Base-by-base conservation (phyloP, 2,888 invertebrate genomes). In the Sarcophaga caerulescens region DNA sequence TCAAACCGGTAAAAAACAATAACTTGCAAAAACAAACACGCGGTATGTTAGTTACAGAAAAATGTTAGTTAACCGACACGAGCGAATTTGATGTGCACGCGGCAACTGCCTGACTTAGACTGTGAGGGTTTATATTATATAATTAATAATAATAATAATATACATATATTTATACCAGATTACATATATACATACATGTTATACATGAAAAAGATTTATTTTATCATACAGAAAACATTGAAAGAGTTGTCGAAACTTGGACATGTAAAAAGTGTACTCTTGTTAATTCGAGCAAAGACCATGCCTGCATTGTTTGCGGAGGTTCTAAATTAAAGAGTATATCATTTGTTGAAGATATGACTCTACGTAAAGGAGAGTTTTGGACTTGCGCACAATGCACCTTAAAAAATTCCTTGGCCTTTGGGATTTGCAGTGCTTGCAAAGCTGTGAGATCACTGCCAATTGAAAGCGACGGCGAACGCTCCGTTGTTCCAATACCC, bases 181-280 rank as follows among this genome's bases (percentile, higher is more conserved):
- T 35, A 35, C 2, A 35, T 35, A 35, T 1, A 25, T 25, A 25
- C 5, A 5, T 35, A 35, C 35, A 10, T 10, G 10, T 35, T 35
- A 35, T 8, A 35, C 2, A 10, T 35, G 35, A 35, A 35, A 35
- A 35, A 35, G 8, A 35, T 4, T 60, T n/a, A 21, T 19, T 12
- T 47, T 68, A 44, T 76, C 35, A 52, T 66, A 12, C 11, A 86
- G 86, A 81, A 75, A 84, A 78, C 57, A 81, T 84, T 71, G 77
- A 60, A 6, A 84, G 81, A 81, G 23, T 78, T 68, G 45, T 74
- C 12, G 62, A 84, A 47, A 75, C 81, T 85, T 98, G 98, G 98
- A 95, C 97, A 17, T 98, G 98, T 92, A 95, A 95, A 87, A 97
- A 97, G 89, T 98, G 98, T 92, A 98, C 98, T 2, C 94, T 98